A percentile compares a stretch with the other conserved stretches of the same genome.
These are phyloP conservation scores for Hemiprocne comata DNA, from an alignment of 2,113 vertebrate genomes.

Conservation along the genomic window DNA sequence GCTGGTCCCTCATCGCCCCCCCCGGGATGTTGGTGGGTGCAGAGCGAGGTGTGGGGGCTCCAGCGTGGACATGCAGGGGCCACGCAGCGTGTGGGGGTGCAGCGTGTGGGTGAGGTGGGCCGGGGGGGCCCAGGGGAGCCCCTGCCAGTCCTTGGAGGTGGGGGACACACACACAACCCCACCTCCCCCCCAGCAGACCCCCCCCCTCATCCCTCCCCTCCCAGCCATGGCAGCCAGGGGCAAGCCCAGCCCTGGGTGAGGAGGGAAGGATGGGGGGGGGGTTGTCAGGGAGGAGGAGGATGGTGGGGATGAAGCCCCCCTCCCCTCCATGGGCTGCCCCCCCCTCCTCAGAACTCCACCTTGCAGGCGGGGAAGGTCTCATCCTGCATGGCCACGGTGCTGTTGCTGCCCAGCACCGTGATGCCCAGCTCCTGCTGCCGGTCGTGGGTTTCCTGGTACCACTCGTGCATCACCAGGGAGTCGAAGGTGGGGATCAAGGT, in stretches of 20 bases:
- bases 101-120: not conserved
- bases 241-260: not conserved
- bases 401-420: constrained; percentile 91
- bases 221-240: not conserved
- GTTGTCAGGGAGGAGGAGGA: not conserved
- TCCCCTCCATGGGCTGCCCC: rapidly evolving
- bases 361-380: constrained; percentile 96
- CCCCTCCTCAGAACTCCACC: constrained; percentile 86
- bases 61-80: not conserved
- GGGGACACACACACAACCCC: not conserved
- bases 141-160: too few relatives aligned
- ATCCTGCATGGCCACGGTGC: constrained; percentile 95
- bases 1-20: not conserved
- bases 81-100: not conserved
- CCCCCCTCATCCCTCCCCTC: not conserved
- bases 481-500: constrained; percentile 95
- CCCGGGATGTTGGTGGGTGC: not conserved
- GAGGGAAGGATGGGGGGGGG: not conserved
- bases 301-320: not conserved
- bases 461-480: constrained; percentile 87
- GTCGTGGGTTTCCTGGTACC: constrained; percentile 90
- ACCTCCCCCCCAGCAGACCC: too few relatives aligned
- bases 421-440: constrained; percentile 83
- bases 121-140: not conserved
- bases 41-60: not conserved